phyloP scores from a whole-genome alignment of 2,888 invertebrate species.

The Hesperia comma region DNA sequence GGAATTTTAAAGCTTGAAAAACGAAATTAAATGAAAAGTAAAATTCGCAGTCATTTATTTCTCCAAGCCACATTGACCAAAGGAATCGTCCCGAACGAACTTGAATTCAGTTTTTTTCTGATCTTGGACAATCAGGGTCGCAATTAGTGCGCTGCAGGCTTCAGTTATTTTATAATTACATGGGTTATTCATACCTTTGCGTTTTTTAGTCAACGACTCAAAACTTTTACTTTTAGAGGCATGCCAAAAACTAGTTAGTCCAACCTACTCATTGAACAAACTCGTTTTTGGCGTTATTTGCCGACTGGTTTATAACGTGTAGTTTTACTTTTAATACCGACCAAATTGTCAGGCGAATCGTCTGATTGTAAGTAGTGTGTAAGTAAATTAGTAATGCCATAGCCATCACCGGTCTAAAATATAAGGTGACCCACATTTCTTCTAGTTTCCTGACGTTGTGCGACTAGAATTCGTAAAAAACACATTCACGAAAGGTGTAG shows the following conservation, averaged over 20 bases:
- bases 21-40: slow-evolving; percentile 48
- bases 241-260: slow-evolving; percentile 43
- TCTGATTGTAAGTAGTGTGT: too few relatives aligned
- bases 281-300: too few relatives aligned
- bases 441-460: too few relatives aligned
- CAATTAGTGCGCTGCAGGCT: slow-evolving; percentile 46
- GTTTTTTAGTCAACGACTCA: slow-evolving; percentile 48
- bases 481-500: too few relatives aligned
- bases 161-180: slow-evolving; percentile 43
- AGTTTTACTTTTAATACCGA: too few relatives aligned
- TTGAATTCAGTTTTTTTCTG: slow-evolving; percentile 55
- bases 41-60: slow-evolving; percentile 47
- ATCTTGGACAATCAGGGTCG: slow-evolving; percentile 35
- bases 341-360: too few relatives aligned
- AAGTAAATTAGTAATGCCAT: too few relatives aligned
- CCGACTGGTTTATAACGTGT: too few relatives aligned
- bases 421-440: too few relatives aligned
- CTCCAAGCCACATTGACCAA: slow-evolving; percentile 51
- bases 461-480: too few relatives aligned
- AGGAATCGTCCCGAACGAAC: slow-evolving; percentile 55
- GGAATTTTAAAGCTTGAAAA: slow-evolving; percentile 27
- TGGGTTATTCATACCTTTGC: slow-evolving; percentile 50
- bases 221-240: slow-evolving; percentile 69
- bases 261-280: not conserved
- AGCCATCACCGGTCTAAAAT: too few relatives aligned